These are phyloP conservation scores for Labrus mixtus DNA, from an alignment of 2,113 vertebrate genomes.

Conservation along the genomic window DNA sequence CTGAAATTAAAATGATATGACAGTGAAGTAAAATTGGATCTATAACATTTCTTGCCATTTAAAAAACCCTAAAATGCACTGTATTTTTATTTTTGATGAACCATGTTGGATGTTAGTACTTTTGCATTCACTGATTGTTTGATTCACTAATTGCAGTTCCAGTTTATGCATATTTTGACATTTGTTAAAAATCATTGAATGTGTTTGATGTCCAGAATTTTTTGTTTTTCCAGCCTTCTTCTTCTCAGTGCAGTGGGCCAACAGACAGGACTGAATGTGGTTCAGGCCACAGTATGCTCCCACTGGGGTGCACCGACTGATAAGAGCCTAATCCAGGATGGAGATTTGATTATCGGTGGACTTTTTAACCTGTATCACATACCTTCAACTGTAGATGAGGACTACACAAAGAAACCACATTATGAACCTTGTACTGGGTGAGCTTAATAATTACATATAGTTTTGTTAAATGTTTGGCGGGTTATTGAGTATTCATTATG, in stretches of 20 bases:
- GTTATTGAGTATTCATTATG: too few species aligned
- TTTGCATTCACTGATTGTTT: too few species aligned
- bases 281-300: conserved; percentile 56
- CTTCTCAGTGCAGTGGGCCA: conserved; percentile 43
- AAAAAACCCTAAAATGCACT: too few species aligned
- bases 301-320: conserved; percentile 38
- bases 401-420: conserved; percentile 58
- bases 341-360: conserved; percentile 80
- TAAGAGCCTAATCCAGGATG: conserved; percentile 77
- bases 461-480: conserved; percentile 23
- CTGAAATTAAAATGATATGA: too few species aligned
- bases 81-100: too few species aligned
- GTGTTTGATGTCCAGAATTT: too few species aligned
- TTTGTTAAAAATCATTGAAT: conserved; percentile 14
- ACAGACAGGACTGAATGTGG: conserved; percentile 40
- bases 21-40: too few species aligned
- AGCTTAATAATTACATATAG: conserved; percentile 30
- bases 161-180: too few species aligned
- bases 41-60: too few species aligned
- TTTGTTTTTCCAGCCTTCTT: conserved; percentile 30
- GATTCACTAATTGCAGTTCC: too few species aligned
- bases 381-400: conserved; percentile 46
- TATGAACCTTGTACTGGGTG: conserved; percentile 73
- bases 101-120: too few species aligned
- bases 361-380: conserved; percentile 74